These are phyloP conservation scores for Nematopogon swammerdamellus DNA, from an alignment of 2,888 invertebrate genomes.

Conservation along the genomic window DNA sequence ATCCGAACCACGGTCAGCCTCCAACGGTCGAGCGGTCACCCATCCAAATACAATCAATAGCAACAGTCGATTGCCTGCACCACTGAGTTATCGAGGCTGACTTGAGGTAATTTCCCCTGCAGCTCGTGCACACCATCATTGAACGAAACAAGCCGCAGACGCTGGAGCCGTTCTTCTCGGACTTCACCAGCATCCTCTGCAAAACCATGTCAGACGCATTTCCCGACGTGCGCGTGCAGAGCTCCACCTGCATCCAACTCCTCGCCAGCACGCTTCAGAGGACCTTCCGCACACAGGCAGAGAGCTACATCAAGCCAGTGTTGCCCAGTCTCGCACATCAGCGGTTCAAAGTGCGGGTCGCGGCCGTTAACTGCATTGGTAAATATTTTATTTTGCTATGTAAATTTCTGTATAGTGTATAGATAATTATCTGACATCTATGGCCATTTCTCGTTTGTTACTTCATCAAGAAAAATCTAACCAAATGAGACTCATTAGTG, in stretches of 20 bases:
- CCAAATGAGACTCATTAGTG: too few relatives aligned
- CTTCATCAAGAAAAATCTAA: too few relatives aligned
- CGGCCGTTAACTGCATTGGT: constrained; percentile 72
- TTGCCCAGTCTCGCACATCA: constrained; percentile 74
- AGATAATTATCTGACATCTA: constrained; percentile 3
- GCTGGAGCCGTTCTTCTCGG: constrained; percentile 68
- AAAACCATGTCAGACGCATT: constrained; percentile 74
- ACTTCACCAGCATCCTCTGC: constrained; percentile 68
- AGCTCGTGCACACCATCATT: constrained; percentile 64
- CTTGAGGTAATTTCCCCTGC: too few relatives aligned
- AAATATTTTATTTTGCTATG: constrained; percentile 16
- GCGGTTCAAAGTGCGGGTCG: constrained; percentile 75
- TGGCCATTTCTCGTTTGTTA: too few relatives aligned
- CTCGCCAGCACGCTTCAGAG: constrained; percentile 61
- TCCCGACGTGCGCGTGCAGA: constrained; percentile 76
- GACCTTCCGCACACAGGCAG: constrained; percentile 74
- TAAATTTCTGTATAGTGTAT: constrained; percentile 1
- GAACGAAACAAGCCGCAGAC: constrained; percentile 58
- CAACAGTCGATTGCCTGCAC: too few relatives aligned
- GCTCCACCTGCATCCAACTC: constrained; percentile 67
- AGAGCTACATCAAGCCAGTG: constrained; percentile 70
- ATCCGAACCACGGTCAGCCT: too few relatives aligned
- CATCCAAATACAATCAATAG: too few relatives aligned
- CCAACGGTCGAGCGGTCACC: too few relatives aligned
- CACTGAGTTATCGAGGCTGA: too few relatives aligned